Evolutionary conservation across 35 echinoderm and acorn worm species (phyloP).

Genomic region (Stichopus chloronotus): DNA sequence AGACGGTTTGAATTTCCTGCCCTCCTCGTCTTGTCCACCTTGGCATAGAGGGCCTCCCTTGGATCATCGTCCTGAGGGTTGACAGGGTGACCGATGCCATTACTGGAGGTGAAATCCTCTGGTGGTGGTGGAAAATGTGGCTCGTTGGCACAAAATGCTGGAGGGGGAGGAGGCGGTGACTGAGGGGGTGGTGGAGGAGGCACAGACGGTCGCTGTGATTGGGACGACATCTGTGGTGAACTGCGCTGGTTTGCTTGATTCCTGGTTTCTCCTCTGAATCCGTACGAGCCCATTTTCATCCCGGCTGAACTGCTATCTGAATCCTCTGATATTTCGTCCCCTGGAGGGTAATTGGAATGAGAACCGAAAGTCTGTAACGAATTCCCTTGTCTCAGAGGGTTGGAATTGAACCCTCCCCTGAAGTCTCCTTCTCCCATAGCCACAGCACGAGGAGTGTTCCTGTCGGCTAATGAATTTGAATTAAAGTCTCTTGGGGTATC

Average conservation of each 20-base stretch:
- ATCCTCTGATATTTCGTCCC: neutral
- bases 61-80: constrained; percentile 32
- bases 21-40: constrained; percentile 53
- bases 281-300: constrained; percentile 16
- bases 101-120: constrained; percentile 11
- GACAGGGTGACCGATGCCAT: neutral
- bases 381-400: constrained; percentile 21
- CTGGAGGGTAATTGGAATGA: neutral
- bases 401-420: constrained; percentile 43
- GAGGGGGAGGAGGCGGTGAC: constrained; percentile 21
- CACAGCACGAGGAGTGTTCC: neutral
- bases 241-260: neutral
- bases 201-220: constrained; percentile 26
- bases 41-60: constrained; percentile 72
- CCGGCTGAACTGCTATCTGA: constrained; percentile 13
- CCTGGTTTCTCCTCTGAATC: neutral
- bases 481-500: neutral
- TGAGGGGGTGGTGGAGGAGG: constrained; percentile 59
- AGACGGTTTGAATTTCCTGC: neutral
- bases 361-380: constrained; percentile 18
- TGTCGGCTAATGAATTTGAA: neutral
- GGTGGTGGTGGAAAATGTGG: neutral
- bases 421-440: constrained; percentile 26
- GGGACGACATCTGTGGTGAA: neutral
- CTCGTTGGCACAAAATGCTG: constrained; percentile 2